Evolutionary conservation across 1,140 invertebrate species (phyloP), one percentile per base, ranked within the genome.

Genomic region (Drosophila ercepeae): DNA sequence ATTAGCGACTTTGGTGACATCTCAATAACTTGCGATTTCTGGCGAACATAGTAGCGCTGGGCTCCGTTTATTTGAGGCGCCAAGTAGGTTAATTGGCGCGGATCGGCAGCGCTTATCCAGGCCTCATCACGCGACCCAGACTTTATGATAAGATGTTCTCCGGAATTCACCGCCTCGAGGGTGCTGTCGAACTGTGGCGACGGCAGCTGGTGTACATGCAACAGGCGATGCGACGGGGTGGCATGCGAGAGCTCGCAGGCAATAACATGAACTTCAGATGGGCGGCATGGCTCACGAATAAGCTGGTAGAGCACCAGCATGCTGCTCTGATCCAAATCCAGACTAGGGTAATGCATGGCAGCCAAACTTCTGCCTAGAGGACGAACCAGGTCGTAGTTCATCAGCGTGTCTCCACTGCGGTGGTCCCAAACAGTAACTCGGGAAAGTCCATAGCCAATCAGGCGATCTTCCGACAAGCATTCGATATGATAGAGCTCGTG

Each of bases 381-480:
- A 4, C 86, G 78, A 3, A 73, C 69, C 11, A 91, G 57, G 42
- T 91, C 90, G 42, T 90, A 91, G 51, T 91, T 89, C 84, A 90
- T 89, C 21, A 91, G 29, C 2, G 71, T 84, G 49, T 91, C 90
- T 2, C 90, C 90, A 13, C 90, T 91, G 34, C 84, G 89, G 73
- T 91, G 90, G 60, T 91, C 90, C 90, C 90, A 91, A 34, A 91
- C 72, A 0, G 90, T 91, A 11, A 91, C 52, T 0, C 79, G 84
- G 7, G 74, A 69, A 13, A 55, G 52, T 0, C 90, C 90, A 34
- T 90, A 91, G 4, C 90, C 90, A 42, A 91, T 79, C 4, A 91
- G 41, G 5, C 88, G 83, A 39, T 91, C 90, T 44, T 91, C 90
- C 36, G 65, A 78, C 14, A 89, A 18, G 57, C 88, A 89, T 52